These are phyloP conservation scores for Cynopterus sphinx DNA, from an alignment of 2,797 vertebrate genomes.

Conservation along the genomic window DNA sequence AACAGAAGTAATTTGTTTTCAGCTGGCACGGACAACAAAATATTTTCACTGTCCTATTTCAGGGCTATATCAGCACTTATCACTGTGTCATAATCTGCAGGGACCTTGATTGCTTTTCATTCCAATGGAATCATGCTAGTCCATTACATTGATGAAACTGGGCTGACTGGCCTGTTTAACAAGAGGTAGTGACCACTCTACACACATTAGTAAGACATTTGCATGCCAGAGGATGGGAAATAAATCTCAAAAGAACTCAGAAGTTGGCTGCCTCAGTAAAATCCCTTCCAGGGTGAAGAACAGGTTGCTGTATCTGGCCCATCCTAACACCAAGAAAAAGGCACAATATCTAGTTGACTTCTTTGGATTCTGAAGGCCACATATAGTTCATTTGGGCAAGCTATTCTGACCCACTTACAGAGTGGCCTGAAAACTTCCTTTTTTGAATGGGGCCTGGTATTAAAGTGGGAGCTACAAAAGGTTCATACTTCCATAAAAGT, in stretches of 20 bases:
- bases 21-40: not conserved
- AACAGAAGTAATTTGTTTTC: slow-evolving; percentile 31
- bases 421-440: not conserved
- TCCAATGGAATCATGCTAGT: not conserved
- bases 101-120: not conserved
- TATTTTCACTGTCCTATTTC: not conserved
- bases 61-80: not conserved
- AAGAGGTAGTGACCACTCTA: not conserved
- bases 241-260: not conserved
- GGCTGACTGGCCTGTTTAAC: not conserved
- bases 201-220: not conserved
- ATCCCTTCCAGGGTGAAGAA: not conserved
- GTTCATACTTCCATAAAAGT: not conserved
- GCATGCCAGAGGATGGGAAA: not conserved
- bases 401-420: not conserved
- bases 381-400: not conserved
- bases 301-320: not conserved
- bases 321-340: not conserved
- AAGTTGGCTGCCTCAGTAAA: not conserved
- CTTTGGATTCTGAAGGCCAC: not conserved
- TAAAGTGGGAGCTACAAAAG: not conserved
- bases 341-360: not conserved
- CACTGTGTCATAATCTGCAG: not conserved
- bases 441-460: not conserved
- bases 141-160: slow-evolving; percentile 24